Evolutionary conservation across 2,113 vertebrate species (phyloP).

Genomic region (Dipodomys spectabilis): DNA sequence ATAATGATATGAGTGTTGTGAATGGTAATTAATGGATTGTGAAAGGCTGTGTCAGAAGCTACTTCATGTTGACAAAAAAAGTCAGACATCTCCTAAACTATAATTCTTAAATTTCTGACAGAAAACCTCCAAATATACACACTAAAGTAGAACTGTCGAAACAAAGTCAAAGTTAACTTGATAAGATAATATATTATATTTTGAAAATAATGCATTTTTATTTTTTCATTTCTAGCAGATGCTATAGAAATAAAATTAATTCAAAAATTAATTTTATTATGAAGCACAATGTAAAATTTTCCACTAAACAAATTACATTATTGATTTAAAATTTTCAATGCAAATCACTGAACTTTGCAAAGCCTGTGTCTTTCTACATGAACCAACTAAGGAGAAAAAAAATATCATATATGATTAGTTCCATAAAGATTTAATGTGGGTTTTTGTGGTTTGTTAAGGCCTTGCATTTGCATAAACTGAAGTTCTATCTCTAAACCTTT

Average conservation of each 20-base stretch:
- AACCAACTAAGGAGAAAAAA: not conserved
- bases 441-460: too few relatives aligned
- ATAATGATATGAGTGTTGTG: not conserved
- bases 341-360: constrained; percentile 7
- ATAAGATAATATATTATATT: constrained; percentile 10
- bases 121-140: not conserved
- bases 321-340: not conserved
- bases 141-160: not conserved
- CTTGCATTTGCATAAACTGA: too few relatives aligned
- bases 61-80: not conserved
- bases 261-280: constrained; percentile 11
- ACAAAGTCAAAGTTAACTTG: constrained; percentile 18
- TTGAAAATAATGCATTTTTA: not conserved
- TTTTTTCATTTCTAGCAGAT: not conserved
- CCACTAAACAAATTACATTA: not conserved
- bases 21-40: not conserved
- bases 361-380: not conserved
- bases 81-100: not conserved
- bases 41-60: not conserved
- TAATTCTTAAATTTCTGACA: constrained; percentile 28
- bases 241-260: not conserved
- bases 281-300: not conserved
- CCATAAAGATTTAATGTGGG: not conserved
- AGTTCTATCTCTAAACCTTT: too few relatives aligned
- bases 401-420: not conserved